phyloP scores from a whole-genome alignment of 1,140 invertebrate genomes.

The Pogonomyrmex barbatus region DNA sequence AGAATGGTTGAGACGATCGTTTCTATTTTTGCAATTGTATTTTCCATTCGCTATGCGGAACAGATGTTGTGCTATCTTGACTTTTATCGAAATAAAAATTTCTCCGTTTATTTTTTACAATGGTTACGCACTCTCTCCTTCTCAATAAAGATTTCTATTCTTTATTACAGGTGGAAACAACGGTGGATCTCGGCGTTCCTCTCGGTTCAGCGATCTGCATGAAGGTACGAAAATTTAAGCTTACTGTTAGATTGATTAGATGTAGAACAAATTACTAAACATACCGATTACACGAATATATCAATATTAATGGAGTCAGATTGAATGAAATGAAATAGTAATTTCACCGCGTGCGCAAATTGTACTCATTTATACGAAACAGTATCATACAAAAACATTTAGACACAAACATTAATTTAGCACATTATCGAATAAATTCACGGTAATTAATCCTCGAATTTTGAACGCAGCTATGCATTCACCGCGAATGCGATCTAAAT shows the following conservation, averaged over 20 bases:
- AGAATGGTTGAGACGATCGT: constrained; percentile 13
- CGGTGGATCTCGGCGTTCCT: constrained; percentile 53
- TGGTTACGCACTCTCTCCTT: constrained; percentile 18
- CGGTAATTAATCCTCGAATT: neutral
- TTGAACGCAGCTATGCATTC: neutral
- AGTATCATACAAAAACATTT: neutral
- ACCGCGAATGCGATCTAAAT: too few relatives aligned
- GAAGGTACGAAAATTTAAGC: constrained; percentile 52
- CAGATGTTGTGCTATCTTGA: constrained; percentile 15
- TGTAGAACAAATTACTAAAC: neutral
- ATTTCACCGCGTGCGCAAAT: neutral
- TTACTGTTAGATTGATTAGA: neutral
- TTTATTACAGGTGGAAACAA: constrained; percentile 67
- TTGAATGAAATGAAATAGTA: neutral
- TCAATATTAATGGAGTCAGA: neutral
- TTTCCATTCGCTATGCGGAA: constrained; percentile 32
- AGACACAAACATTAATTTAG: neutral
- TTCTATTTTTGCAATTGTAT: constrained; percentile 22
- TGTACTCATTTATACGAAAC: neutral
- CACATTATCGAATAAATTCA: neutral
- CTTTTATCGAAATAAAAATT: constrained; percentile 37
- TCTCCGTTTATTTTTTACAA: neutral
- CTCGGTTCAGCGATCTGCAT: constrained; percentile 58
- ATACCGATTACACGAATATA: neutral
- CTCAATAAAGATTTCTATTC: constrained; percentile 16